Evolutionary conservation across 2,888 invertebrate species (phyloP), one percentile per base, ranked within the genome.

Genomic region (Empis stercorea): DNA sequence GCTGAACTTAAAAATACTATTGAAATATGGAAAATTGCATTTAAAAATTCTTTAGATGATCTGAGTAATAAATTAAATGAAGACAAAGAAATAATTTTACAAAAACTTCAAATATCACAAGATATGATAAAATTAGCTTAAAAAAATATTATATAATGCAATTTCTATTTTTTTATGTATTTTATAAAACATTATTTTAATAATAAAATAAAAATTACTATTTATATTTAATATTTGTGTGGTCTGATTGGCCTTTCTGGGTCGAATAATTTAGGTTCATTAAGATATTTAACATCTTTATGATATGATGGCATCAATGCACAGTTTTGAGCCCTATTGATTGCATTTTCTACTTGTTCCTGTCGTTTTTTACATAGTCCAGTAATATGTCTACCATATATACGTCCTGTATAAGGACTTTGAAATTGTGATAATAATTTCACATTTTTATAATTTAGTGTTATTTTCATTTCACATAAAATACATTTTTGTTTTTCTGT

Each of bases 371-470:
- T 76, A 63, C 97, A 99, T 39, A 99, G 74, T 1, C 97, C 93
- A 5, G 97, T 99, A 38, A 97, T 87, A 59, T 96, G 88, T 46
- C 84, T 77, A 0, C 88, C 91, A 64, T 95, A 97, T 51, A 95
- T 79, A 54, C 84, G 76, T 1, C 97, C 97, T 0, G 97, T 96
- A 63, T 87, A 92, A 0, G 91, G 84, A 30, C 96, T 97, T 61
- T 96, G 87, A 68, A 99, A 99, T 65, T 97, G 96, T 0, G 93
- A 91, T 6, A 99, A 69, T 4, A 99, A 68, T 56, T 88, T 80
- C 1, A 84, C 80, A 69, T 99, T 99, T 70, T 95, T 96, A 62
- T 89, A 95, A 65, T 91, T 78, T 0, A 91, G 83, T 1, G 74
- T 74, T n/a, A 95, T 81, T 30, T 84, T 77, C 50, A 84, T 65